Base-by-base conservation (phyloP, 53 echinoderm and acorn worm species). In the Actinopyga echinites region DNA sequence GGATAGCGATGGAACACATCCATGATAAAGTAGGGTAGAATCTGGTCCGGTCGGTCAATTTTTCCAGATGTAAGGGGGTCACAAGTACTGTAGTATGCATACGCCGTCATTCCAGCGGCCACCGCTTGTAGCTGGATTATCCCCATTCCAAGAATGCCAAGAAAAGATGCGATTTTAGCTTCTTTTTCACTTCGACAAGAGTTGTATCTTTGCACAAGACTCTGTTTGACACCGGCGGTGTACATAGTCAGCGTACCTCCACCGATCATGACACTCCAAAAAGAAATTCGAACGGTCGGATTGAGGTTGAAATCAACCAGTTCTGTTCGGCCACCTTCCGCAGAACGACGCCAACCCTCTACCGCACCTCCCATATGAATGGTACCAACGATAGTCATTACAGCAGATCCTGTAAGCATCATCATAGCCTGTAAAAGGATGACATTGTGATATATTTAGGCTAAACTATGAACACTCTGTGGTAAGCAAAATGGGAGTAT, bases 21-120 rank as follows among this genome's bases (percentile, higher is more conserved):
- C 79, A 86, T 30, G 20, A 86, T 79, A 45, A 79, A 65, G 55
- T 28, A 74, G 10, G 74, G 74, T n/a, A 74, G 15, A 26, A 74
- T 74, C 79, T 85, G 77, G 62, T 85, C 85, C 3, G 77, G 35
- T 10, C 60, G 54, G 17, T 37, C 45, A 43, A 85, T 57, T 17
- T 40, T 28, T 22, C 55, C 55, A 3, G 6, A 20, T 19, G 38
- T 33, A 8, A 75, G 43, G 4, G 79, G 79, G 44, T 85, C 85
- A 85, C 85, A 85, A 19, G 13, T 3, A 42, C 15, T 28, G 63
- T 85, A 85, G 42, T 28, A 43, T 24, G 85, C 37, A 32, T 85
- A 85, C 30, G 78, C 36, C 8, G 45, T 30, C 35, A 85, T 55
- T 6, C 85, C 85, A 75, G 25, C 24, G n/a, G 54, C 32, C 20